Evolutionary conservation across 2,113 vertebrate species (phyloP).

Genomic region (Beaufortia kweichowensis): DNA sequence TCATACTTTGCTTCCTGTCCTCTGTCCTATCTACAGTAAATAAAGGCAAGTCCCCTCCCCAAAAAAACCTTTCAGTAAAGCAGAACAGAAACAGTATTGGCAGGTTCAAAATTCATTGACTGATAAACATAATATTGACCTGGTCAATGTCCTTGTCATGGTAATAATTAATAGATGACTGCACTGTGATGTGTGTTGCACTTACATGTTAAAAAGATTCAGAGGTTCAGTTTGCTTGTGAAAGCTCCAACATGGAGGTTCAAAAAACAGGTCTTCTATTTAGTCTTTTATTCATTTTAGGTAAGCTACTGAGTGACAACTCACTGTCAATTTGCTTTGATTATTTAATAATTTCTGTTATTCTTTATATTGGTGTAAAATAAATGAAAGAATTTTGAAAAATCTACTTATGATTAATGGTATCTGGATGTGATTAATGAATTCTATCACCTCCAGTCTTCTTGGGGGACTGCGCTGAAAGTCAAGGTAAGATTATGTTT

Average conservation of each 20-base stretch:
- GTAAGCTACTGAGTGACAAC: constrained; percentile 53
- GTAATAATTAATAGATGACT: constrained; percentile 73
- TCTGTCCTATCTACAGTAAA: too few relatives aligned
- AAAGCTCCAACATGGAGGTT: constrained; percentile 66
- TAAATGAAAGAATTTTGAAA: background rate
- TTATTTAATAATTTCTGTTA: background rate
- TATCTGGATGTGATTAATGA: background rate
- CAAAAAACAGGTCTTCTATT: constrained; percentile 61
- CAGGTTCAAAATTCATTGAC: constrained; percentile 17
- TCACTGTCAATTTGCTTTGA: background rate
- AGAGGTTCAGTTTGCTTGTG: constrained; percentile 55
- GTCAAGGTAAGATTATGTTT: constrained; percentile 2
- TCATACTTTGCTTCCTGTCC: too few relatives aligned
- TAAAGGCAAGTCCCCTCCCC: too few relatives aligned
- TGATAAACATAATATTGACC: constrained; percentile 64
- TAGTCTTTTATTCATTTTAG: constrained; percentile 61
- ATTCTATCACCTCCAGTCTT: constrained; percentile 23
- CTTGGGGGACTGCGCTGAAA: background rate
- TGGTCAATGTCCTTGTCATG: constrained; percentile 65
- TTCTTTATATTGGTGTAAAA: background rate
- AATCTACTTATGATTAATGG: background rate
- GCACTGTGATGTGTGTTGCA: too few relatives aligned
- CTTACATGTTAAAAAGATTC: constrained; percentile 44
- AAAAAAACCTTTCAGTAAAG: too few relatives aligned
- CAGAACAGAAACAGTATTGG: too few relatives aligned